phyloP scores from a whole-genome alignment of 2,797 vertebrate species.

The Myripristis jacobus region DNA sequence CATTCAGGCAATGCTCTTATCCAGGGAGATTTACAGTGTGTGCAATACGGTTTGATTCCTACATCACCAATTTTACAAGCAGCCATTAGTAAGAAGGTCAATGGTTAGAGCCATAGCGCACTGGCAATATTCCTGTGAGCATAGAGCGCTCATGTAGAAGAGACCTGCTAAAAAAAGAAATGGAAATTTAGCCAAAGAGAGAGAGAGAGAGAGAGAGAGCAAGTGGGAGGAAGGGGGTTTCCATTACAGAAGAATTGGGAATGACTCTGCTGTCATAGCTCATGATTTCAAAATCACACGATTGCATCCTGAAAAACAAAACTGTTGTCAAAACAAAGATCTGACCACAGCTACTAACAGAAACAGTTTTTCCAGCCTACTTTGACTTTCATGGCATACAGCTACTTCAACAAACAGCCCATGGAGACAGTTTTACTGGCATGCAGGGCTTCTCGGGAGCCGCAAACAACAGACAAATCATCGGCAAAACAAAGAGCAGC shows the following conservation, averaged over 20 bases:
- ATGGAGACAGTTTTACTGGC: no score
- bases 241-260: no score
- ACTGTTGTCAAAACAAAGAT: slow-evolving; percentile 5
- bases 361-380: slow-evolving; percentile 6
- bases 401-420: no score
- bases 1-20: no score
- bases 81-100: no score
- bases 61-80: no score
- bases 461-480: background rate
- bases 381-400: background rate
- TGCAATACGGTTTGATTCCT: no score
- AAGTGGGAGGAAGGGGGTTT: background rate
- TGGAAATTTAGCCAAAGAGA: no score
- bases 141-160: background rate
- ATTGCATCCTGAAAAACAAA: background rate
- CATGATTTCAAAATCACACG: slow-evolving; percentile 7
- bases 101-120: no score
- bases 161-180: background rate
- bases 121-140: no score
- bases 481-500: background rate
- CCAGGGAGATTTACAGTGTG: no score
- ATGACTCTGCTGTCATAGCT: background rate
- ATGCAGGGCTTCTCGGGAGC: background rate
- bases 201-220: background rate
- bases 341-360: background rate